Base-by-base conservation (phyloP, 1,140 invertebrate species). In the Contarinia nasturtii region DNA sequence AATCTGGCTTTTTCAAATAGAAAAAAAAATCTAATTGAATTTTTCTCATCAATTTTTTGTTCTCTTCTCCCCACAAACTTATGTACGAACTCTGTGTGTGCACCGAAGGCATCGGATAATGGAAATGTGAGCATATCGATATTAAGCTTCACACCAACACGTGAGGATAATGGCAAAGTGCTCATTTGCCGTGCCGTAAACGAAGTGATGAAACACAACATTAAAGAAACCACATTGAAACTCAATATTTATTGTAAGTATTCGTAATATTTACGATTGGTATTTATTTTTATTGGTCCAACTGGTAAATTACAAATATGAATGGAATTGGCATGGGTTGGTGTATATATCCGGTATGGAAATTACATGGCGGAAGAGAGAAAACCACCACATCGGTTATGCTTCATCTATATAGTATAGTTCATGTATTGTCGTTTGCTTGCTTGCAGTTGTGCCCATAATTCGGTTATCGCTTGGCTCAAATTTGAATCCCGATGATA, bases 161-260 rank as follows among this genome's bases (percentile, higher is more conserved):
- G 81, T 56, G 68, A 73, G 34, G 82, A 92, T 64, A 82, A 89
- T 58, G 80, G 77, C 14, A 79, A 80, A 58, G 64, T 74, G 22
- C 66, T 92, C 12, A 79, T 76, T 27, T 92, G 88, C 58, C 72
- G 81, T 51, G 86, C 86, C 0, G 80, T 84, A 50, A 90, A 91
- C 64, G 65, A 74, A 1, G 71, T 77, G 36, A 73, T 89, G 17
- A 75, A 77, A 53, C 73, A 72, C 41, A 76, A 78, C 11, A 71
- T 76, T 21, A 72, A 80, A 46, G 84, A 90, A 58, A 80, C 81
- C 53, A 75, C 75, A 47, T 77, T 86, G 68, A 80, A 76, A 49
- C 66, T 91, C 7, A 85, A 87, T 61, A 76, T 91, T 46, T 82
- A 79, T 58, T 90, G 86, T 86, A 67, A 82, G 81, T 80, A 68